Evolutionary conservation across 2,797 vertebrate genomes (phyloP).

Genomic region (Percopsis omiscomaycus): DNA sequence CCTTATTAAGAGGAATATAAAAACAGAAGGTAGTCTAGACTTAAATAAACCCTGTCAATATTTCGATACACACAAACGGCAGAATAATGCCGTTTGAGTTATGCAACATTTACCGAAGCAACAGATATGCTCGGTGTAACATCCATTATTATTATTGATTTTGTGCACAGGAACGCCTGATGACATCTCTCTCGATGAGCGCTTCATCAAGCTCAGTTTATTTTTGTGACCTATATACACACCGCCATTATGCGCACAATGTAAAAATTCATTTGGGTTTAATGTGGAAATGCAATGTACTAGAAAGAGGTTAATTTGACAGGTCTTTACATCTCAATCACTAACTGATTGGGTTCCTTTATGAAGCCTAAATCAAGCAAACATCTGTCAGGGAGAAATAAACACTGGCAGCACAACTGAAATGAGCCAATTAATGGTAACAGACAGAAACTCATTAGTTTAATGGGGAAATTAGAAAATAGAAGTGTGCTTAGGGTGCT

Average conservation of each 20-base stretch:
- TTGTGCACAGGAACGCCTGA: conserved; percentile 19
- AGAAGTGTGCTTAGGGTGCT: conserved; percentile 59
- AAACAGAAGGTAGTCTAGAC: neutral
- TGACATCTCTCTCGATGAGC: conserved; percentile 36
- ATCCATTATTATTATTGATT: conserved; percentile 18
- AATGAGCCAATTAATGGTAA: conserved; percentile 81
- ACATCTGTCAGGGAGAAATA: conserved; percentile 65
- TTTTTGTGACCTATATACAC: conserved; percentile 51
- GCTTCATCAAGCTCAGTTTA: conserved; percentile 49
- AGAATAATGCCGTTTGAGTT: conserved; percentile 5
- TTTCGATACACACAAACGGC: neutral
- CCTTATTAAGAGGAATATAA: conserved; percentile 1
- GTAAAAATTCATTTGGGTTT: conserved; percentile 59
- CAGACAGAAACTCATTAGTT: conserved; percentile 72
- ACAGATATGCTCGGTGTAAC: conserved; percentile 12
- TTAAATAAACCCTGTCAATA: neutral
- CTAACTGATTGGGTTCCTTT: conserved; percentile 77
- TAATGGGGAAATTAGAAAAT: conserved; percentile 77
- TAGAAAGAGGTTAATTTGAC: conserved; percentile 79
- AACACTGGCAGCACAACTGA: conserved; percentile 70
- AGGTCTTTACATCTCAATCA: conserved; percentile 73
- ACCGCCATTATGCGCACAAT: conserved; percentile 19
- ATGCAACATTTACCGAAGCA: conserved; percentile 40
- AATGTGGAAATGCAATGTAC: conserved; percentile 77
- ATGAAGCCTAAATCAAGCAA: conserved; percentile 68